Conservation (phyloP, 2,113 vertebrate species). For the Pterophyllum scalare region DNA sequence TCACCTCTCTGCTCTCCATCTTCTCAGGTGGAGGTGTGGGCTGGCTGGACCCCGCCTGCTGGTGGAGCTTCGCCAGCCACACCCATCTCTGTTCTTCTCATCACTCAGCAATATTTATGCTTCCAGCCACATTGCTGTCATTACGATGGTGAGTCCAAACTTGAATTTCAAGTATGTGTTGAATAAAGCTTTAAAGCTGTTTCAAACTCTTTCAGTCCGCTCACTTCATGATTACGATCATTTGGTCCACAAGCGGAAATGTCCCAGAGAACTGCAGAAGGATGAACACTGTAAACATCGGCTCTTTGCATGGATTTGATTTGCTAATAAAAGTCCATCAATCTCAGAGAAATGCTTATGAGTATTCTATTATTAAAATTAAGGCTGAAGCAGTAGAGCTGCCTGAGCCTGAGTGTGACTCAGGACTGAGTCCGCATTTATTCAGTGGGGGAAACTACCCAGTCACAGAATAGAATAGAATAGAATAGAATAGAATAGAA, state of each 20-base stretch:
- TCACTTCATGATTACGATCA: not conserved
- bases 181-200: not conserved
- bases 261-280: not conserved
- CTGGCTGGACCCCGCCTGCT: not conserved
- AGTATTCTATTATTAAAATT: too few relatives aligned
- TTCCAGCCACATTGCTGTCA: not conserved
- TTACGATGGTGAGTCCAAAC: not conserved
- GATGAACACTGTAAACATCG: accelerated
- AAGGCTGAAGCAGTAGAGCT: too few relatives aligned
- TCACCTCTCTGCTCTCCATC: not conserved
- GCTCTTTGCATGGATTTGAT: accelerated
- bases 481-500: too few relatives aligned
- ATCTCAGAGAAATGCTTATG: too few relatives aligned
- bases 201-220: not conserved
- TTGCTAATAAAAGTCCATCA: not conserved
- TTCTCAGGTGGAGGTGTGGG: not conserved
- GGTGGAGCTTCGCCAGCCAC: not conserved
- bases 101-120: not conserved
- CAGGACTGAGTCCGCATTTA: accelerated
- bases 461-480: not conserved
- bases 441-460: accelerated
- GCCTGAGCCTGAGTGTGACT: not conserved
- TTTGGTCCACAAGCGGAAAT: accelerated
- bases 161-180: not conserved
- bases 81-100: not conserved